Base-by-base conservation (phyloP, 2,888 invertebrate species). In the Andrena fulva region DNA sequence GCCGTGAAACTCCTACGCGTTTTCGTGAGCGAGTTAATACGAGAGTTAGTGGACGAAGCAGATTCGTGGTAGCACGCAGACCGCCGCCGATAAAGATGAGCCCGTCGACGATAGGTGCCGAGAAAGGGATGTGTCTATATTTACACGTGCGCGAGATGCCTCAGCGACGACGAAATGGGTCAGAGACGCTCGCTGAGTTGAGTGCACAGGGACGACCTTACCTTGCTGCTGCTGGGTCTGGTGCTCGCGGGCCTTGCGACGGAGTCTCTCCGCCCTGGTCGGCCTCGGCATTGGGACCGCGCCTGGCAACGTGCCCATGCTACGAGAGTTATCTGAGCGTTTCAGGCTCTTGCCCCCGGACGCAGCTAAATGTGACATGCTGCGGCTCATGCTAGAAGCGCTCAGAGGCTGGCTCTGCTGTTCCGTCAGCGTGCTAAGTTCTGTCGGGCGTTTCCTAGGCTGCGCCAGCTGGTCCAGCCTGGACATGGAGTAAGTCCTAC, bases 401-500 rank as follows among this genome's bases (percentile, higher is more conserved):
- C 91, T 92, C 91, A 93, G 90, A 84, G 89, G 88, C 88, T 89
- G 89, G 80, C 73, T 90, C 82, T 90, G 92, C 85, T 90, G 93
- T 91, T 93, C 91, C 87, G 90, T 85, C 88, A 91, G 86, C 82
- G 91, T 90, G 87, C 91, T 89, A 89, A 91, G 91, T 85, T 90
- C 92, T 77, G 90, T 89, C 80, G 91, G 91, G 86, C 95, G 95
- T 90, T 95, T 95, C 90, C 97, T 95, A 88, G 97, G 97, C 94
- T 96, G 96, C 90, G 97, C 96, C 94, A 97, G 95, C 94, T 97
- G 96, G 96, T 98, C 98, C 95, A 98, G 96, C 91, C 98, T 97
- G 93, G 98, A 97, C 98, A 98, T 98, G 94, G 98, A 98, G 95
- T 97, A 97, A 93, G 98, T 98, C 96, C 98, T 98, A 96, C 97